phyloP scores from a whole-genome alignment of 2,888 invertebrate genomes.

The Metellina segmentata region DNA sequence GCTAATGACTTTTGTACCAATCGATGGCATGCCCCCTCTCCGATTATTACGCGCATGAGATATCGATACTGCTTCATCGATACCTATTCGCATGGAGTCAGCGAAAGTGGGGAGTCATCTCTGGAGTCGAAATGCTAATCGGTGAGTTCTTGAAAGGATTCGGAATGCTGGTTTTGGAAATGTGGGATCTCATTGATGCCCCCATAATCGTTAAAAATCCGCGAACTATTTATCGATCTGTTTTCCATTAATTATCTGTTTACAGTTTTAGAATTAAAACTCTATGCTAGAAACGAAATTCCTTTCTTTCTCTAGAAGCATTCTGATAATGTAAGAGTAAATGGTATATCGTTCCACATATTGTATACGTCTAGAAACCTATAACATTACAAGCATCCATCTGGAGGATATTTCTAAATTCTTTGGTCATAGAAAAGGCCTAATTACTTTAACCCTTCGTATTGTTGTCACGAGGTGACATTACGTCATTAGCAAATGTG shows the following conservation, averaged over 20 bases:
- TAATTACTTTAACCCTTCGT: no score
- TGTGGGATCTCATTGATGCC: not conserved
- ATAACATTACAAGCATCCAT: no score
- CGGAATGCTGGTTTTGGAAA: not conserved
- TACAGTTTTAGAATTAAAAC: not conserved
- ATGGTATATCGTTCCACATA: no score
- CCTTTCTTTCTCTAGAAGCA: no score
- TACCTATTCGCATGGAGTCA: not conserved
- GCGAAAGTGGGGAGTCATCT: not conserved
- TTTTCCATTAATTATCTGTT: not conserved
- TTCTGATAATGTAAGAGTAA: no score
- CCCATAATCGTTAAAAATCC: slow-evolving; percentile 3
- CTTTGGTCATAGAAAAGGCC: no score
- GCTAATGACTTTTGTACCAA: slow-evolving; percentile 36
- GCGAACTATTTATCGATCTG: not conserved
- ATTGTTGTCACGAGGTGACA: no score
- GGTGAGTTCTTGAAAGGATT: not conserved
- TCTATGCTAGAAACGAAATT: no score
- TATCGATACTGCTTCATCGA: not conserved
- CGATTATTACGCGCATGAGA: not conserved
- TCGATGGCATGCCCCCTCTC: not conserved
- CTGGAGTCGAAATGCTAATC: slow-evolving; percentile 30
- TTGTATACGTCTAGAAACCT: no score
- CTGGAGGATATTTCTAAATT: no score
- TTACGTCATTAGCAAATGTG: no score